A percentile compares a stretch with the other conserved stretches of the same genome.
phyloP scores from a whole-genome alignment of 1,140 invertebrate genomes.

The Drosophila tsacasi region DNA sequence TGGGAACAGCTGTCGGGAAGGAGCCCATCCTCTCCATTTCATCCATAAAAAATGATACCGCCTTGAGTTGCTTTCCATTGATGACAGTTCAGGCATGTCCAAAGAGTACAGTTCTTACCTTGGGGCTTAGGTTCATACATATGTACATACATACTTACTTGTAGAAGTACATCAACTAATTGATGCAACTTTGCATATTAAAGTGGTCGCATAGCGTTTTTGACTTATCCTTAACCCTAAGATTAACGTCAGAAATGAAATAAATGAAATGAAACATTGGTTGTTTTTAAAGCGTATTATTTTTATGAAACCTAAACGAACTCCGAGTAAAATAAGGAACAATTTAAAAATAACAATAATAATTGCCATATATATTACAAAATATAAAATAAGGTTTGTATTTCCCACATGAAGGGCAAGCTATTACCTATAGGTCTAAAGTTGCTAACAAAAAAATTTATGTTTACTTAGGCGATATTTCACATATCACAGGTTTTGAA shows the following conservation, averaged over 20 bases:
- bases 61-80: not conserved
- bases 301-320: no score
- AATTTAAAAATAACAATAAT: not conserved
- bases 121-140: not conserved
- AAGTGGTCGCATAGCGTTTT: no score
- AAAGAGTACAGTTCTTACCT: not conserved
- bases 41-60: slow-evolving; percentile 26
- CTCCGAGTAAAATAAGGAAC: no score
- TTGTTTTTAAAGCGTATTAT: not conserved
- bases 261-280: not conserved
- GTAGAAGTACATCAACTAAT: not conserved
- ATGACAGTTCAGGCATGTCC: not conserved
- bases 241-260: not conserved
- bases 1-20: slow-evolving; percentile 58
- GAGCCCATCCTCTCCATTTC: not conserved
- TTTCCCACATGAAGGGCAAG: no score
- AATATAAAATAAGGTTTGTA: not conserved
- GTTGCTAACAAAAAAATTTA: slow-evolving; percentile 1
- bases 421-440: not conserved
- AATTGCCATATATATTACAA: not conserved
- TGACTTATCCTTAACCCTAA: not conserved
- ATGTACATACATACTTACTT: not conserved
- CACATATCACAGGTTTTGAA: not conserved
- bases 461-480: not conserved
- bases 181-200: not conserved